These are phyloP conservation scores for Hypomesus transpacificus DNA, from an alignment of 2,113 vertebrate species.

Conservation along the genomic window DNA sequence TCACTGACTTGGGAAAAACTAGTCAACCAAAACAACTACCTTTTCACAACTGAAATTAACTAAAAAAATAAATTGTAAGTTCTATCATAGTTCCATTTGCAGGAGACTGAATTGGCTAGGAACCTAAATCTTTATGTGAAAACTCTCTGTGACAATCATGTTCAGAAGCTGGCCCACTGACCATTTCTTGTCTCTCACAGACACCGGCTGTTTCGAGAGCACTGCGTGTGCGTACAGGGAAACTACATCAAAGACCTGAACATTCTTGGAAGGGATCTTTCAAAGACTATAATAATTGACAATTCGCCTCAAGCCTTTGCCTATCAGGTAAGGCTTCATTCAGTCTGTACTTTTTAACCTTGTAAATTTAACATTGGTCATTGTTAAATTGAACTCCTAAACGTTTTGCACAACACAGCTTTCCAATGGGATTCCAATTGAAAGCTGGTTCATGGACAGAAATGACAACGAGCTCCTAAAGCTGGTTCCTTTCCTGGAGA, in stretches of 20 bases:
- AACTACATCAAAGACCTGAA: constrained; percentile 99
- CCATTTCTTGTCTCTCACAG: constrained; percentile 53
- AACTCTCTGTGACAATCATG: background rate
- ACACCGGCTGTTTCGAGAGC: constrained; percentile 98
- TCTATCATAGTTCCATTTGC: too few relatives aligned
- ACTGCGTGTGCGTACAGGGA: constrained; percentile 98
- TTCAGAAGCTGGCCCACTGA: background rate
- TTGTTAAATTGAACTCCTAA: too few relatives aligned
- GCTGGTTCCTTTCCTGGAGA: constrained; percentile 98
- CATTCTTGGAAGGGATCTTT: constrained; percentile 97
- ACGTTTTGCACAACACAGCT: constrained; percentile 66
- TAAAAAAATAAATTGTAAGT: too few relatives aligned
- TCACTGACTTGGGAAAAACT: too few relatives aligned
- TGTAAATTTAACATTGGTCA: too few relatives aligned
- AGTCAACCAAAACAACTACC: too few relatives aligned
- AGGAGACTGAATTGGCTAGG: too few relatives aligned
- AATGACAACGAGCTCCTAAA: constrained; percentile 98
- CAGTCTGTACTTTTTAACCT: too few relatives aligned
- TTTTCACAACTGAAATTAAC: too few relatives aligned
- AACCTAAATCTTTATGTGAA: too few relatives aligned
- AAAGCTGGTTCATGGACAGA: constrained; percentile 99
- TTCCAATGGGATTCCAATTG: constrained; percentile 99
- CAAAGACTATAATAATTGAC: constrained; percentile 99
- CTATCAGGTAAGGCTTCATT: constrained; percentile 82
- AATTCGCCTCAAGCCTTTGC: constrained; percentile 99